A percentile compares a stretch with the other conserved stretches of the same genome.
These are phyloP conservation scores for Argynnis bischoffii DNA, from an alignment of 2,888 invertebrate genomes.

Conservation along the genomic window DNA sequence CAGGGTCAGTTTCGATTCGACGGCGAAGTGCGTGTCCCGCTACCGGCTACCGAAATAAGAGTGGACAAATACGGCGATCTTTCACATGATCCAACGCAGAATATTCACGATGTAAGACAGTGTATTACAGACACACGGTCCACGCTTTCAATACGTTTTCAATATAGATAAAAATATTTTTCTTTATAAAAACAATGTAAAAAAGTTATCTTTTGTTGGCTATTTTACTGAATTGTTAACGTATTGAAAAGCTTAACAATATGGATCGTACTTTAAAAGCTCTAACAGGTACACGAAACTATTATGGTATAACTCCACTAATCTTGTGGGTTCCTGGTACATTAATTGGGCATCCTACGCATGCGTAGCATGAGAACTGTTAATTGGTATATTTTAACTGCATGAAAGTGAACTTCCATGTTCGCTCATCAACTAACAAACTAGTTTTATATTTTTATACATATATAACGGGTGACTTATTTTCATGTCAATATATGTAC, in stretches of 20 bases:
- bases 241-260: conserved; percentile 1
- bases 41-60: conserved; percentile 89
- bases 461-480: no score
- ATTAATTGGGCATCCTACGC: conserved; percentile 29
- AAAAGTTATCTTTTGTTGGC: no score
- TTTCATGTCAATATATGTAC: no score
- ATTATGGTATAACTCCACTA: conserved; percentile 41
- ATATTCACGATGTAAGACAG: conserved; percentile 82
- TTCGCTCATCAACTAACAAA: neutral
- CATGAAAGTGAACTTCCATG: neutral
- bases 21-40: conserved; percentile 89
- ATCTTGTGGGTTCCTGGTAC: conserved; percentile 49
- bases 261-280: conserved; percentile 4
- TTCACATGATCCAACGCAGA: conserved; percentile 76
- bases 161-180: neutral
- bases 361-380: conserved; percentile 26
- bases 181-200: no score
- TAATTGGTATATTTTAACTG: neutral
- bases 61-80: conserved; percentile 81
- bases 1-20: conserved; percentile 96
- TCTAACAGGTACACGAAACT: conserved; percentile 29
- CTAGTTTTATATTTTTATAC: neutral
- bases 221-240: neutral
- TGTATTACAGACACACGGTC: neutral
- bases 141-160: conserved; percentile 2